Evolutionary conservation across 2,797 vertebrate genomes (phyloP).

Genomic region (Nasua narica): DNA sequence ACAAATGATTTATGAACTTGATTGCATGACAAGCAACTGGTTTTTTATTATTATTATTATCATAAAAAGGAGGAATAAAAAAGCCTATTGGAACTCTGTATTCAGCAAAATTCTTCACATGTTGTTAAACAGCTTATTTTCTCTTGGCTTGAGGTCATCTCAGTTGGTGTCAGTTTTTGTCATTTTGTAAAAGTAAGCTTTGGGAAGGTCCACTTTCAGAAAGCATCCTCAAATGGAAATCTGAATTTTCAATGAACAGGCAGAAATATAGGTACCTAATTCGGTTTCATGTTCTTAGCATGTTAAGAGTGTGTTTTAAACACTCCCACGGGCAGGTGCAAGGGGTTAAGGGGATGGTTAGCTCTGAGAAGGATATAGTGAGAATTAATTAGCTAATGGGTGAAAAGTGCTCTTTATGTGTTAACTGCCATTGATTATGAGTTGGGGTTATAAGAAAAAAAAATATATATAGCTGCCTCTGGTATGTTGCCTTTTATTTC

Average conservation of each 20-base stretch:
- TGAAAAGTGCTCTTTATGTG: background rate
- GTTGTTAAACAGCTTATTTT: background rate
- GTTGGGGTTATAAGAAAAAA: background rate
- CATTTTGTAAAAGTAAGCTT: background rate
- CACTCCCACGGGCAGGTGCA: background rate
- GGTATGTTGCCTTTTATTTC: background rate
- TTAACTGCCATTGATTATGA: background rate
- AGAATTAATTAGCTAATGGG: constrained; percentile 17
- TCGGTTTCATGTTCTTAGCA: background rate
- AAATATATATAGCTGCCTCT: background rate
- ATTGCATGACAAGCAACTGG: background rate
- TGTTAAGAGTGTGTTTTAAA: background rate
- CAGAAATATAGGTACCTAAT: background rate
- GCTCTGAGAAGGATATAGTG: background rate
- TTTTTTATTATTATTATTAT: background rate
- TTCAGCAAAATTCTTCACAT: background rate
- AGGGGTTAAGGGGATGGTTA: fast-evolving
- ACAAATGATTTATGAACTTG: background rate
- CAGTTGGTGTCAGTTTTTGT: background rate
- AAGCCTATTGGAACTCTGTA: background rate
- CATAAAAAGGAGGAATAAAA: background rate
- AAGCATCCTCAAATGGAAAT: background rate
- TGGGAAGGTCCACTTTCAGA: background rate
- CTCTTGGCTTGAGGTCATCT: background rate
- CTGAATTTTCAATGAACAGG: background rate